A percentile compares a stretch with the other conserved stretches of the same genome.
Evolutionary conservation across 1,140 invertebrate species (phyloP).

Genomic region (Papilio aristodemus): DNA sequence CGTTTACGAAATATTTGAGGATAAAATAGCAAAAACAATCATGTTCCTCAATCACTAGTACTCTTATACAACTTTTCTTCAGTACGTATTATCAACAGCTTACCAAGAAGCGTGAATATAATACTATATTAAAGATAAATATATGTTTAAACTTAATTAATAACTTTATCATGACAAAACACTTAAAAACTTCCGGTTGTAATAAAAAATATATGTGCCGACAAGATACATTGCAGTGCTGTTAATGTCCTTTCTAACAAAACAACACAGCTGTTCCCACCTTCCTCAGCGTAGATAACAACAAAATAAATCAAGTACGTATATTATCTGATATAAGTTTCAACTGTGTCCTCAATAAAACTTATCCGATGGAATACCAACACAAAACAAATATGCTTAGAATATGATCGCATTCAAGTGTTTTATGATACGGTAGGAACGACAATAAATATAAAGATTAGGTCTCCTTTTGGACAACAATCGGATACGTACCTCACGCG

Average conservation of each 20-base stretch:
- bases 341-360: slow-evolving; percentile 19
- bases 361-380: slow-evolving; percentile 6
- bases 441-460: slow-evolving; percentile 20
- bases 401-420: slow-evolving; percentile 10
- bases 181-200: slow-evolving; percentile 10
- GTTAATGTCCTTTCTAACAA: slow-evolving; percentile 11
- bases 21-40: too few species aligned
- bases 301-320: slow-evolving; percentile 19
- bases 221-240: not conserved
- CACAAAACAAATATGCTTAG: slow-evolving; percentile 20
- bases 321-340: slow-evolving; percentile 18
- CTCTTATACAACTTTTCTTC: too few species aligned
- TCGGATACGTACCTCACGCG: too few species aligned
- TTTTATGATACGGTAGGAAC: not conserved
- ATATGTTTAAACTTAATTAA: not conserved
- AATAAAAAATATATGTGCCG: not conserved
- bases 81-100: not conserved
- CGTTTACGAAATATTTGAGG: too few species aligned
- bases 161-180: not conserved
- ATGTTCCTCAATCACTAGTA: too few species aligned
- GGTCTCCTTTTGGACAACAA: slow-evolving; percentile 2
- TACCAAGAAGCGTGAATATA: not conserved
- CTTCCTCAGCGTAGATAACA: slow-evolving; percentile 4
- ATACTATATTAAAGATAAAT: not conserved
- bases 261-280: slow-evolving; percentile 14